Evolutionary conservation across 1,140 invertebrate species (phyloP), one percentile per base, ranked within the genome.

Genomic region (Protaetia brevitarsis): DNA sequence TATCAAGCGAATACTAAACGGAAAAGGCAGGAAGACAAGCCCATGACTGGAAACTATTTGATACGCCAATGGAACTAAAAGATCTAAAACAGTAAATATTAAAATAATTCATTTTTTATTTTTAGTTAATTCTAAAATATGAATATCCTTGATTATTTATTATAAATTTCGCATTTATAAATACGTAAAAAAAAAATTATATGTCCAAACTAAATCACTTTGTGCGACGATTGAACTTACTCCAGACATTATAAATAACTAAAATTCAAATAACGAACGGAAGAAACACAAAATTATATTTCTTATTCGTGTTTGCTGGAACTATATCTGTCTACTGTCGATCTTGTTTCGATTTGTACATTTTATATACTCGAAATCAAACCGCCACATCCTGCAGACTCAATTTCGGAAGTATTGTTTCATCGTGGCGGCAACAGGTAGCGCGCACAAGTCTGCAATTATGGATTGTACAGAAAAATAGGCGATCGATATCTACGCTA

Each of bases 391-490:
- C 41, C 41, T 51, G 41, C 41, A 23, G 21, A 23, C 26, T 51
- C 21, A 51, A 23, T 23, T 51, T 51, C 16, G 41, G 41, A 19
- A 51, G 41, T 23, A 51, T 51, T 51, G 41, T 51, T 51, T 51
- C 26, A 51, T 51, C 19, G 41, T 23, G 19, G 41, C 21, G 26
- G 41, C 41, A 51, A 51, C 11, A 51, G 13, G n/a, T n/a, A 51
- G 19, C 13, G 19, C 26, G 41, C 41, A 51, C 19, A 51, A 51
- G 41, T n/a, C 21, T 10, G 19, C 26, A 51, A 51, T 51, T 51
- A 51, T 51, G 41, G 26, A 10, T 19, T 51, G n/a, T n/a, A n/a
- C 41, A 23, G 41, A 51, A 51, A 51, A 51, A 51, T 23, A 51
- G 16, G 1, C 16, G 41, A 51, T 51, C 41, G 16, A 51, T 51